These are phyloP conservation scores for Petrosia ficiformis DNA, from an alignment of 37 sponge, comb jelly and placozoan species.

Conservation along the genomic window DNA sequence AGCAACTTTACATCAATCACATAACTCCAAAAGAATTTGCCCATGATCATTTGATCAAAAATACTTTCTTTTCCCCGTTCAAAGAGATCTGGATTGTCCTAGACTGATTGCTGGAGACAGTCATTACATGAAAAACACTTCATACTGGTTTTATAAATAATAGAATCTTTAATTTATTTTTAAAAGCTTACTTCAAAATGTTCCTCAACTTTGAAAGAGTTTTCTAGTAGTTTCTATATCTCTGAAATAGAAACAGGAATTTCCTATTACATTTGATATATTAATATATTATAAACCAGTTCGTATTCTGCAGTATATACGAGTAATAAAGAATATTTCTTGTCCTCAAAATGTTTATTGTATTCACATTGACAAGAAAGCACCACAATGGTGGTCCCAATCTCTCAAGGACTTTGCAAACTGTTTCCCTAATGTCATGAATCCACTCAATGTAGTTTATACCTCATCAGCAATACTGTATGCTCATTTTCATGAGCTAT, in stretches of 20 bases:
- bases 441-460: not conserved
- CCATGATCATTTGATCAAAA: too few species aligned
- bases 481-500: not conserved
- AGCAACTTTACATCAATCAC: too few species aligned
- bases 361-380: conserved; percentile 4
- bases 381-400: not conserved
- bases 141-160: too few species aligned
- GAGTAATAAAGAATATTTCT: not conserved
- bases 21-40: too few species aligned
- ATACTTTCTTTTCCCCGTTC: too few species aligned
- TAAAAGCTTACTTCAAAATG: not conserved
- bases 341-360: conserved; percentile 1
- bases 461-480: not conserved
- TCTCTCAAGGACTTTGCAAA: not conserved
- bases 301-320: not conserved
- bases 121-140: too few species aligned
- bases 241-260: not conserved
- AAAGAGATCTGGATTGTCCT: too few species aligned
- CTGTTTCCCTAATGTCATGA: not conserved
- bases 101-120: too few species aligned
- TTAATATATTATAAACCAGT: not conserved
- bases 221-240: not conserved
- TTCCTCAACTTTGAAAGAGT: not conserved
- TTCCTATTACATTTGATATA: not conserved
- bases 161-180: too few species aligned